Evolutionary conservation across 2,888 invertebrate genomes (phyloP).

Genomic region (Liopterus haemorrhoidalis): DNA sequence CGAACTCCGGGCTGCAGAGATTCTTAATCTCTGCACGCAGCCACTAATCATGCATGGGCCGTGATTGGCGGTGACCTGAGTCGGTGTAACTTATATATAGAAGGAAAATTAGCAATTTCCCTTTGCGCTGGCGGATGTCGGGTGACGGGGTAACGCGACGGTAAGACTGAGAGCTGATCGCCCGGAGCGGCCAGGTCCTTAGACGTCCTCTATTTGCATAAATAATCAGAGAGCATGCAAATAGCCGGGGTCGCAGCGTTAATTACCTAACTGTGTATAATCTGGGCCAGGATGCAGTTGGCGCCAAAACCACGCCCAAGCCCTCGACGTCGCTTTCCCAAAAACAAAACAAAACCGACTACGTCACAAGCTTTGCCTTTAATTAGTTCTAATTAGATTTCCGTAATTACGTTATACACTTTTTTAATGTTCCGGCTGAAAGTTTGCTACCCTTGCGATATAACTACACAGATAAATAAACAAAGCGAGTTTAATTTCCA

Average conservation of each 20-base stretch:
- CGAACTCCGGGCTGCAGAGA: conserved; percentile 9
- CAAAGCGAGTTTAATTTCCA: neutral
- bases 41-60: conserved; percentile 38
- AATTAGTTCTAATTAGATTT: conserved; percentile 47
- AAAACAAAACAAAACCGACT: conserved; percentile 34
- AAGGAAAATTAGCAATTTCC: conserved; percentile 46
- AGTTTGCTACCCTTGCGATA: neutral
- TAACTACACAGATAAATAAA: conserved; percentile 3
- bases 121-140: conserved; percentile 33
- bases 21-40: conserved; percentile 26
- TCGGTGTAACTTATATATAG: conserved; percentile 27
- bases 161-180: conserved; percentile 27
- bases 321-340: conserved; percentile 24
- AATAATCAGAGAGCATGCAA: conserved; percentile 48
- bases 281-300: conserved; percentile 39
- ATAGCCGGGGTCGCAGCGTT: conserved; percentile 45
- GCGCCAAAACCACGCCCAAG: conserved; percentile 36
- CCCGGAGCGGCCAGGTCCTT: conserved; percentile 25
- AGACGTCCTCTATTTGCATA: conserved; percentile 46
- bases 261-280: conserved; percentile 45
- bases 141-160: conserved; percentile 19
- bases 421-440: conserved; percentile 34
- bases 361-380: conserved; percentile 37
- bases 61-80: conserved; percentile 34
- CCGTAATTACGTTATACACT: conserved; percentile 43